A percentile compares a stretch with the other conserved stretches of the same genome.
phyloP scores from a whole-genome alignment of 2,888 invertebrate genomes.

The Pyrgus malvae region DNA sequence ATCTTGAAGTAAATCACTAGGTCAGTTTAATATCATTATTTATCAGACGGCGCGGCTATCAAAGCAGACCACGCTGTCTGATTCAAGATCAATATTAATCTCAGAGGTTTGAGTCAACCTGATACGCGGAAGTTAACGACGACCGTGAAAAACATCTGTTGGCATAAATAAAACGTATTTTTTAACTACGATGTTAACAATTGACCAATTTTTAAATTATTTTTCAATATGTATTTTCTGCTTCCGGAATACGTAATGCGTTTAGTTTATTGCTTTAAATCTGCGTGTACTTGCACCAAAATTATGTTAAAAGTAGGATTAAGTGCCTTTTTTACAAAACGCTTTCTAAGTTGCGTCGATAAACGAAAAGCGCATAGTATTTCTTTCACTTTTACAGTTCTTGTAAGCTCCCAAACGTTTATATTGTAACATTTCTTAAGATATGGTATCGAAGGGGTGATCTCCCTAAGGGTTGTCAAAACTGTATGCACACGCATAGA shows the following conservation, averaged over 20 bases:
- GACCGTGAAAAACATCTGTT: conserved; percentile 12
- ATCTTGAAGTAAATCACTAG: not conserved
- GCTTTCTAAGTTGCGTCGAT: too few relatives aligned
- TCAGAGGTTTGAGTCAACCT: not conserved
- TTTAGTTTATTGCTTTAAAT: too few relatives aligned
- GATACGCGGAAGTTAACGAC: conserved; percentile 4
- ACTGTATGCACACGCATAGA: conserved; percentile 23
- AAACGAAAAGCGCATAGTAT: too few relatives aligned
- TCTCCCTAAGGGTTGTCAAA: conserved; percentile 20
- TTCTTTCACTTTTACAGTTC: not conserved
- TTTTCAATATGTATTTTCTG: too few relatives aligned
- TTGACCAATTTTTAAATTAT: too few relatives aligned
- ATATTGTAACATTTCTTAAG: conserved; percentile 22
- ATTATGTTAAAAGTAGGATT: too few relatives aligned
- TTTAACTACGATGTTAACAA: not conserved
- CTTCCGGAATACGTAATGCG: too few relatives aligned
- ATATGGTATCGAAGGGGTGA: conserved; percentile 22
- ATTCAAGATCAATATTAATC: not conserved
- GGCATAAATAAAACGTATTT: not conserved
- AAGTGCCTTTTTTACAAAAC: too few relatives aligned
- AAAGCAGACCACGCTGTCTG: too few relatives aligned
- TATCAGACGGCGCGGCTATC: too few relatives aligned
- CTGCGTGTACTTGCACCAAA: too few relatives aligned
- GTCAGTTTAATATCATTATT: not conserved
- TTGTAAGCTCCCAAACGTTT: not conserved